phyloP scores from a whole-genome alignment of 1,140 invertebrate genomes.

The Uloborus diversus region DNA sequence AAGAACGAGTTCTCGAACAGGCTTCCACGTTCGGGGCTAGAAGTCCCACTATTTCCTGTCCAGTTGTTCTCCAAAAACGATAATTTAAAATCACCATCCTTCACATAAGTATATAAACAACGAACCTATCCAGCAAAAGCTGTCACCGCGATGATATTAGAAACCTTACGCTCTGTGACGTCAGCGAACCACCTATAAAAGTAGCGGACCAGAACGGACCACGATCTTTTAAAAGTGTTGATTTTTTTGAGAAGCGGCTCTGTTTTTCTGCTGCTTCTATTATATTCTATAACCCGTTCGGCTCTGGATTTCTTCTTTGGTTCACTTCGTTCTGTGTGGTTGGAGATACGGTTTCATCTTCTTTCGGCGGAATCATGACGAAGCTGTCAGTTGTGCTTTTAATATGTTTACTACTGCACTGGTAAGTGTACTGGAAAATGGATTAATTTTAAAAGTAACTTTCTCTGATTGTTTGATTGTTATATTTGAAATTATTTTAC shows the following conservation, averaged over 20 bases:
- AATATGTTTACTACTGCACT: constrained; percentile 9
- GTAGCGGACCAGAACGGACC: constrained; percentile 42
- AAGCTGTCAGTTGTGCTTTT: constrained; percentile 12
- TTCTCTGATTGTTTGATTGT: no score
- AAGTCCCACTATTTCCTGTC: no score
- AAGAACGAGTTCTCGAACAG: no score
- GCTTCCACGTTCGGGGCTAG: no score
- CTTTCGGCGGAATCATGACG: neutral
- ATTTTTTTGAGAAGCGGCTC: constrained; percentile 19
- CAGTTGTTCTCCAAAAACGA: no score
- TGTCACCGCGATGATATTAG: neutral
- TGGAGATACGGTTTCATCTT: neutral
- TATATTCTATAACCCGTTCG: no score
- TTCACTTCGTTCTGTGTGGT: neutral
- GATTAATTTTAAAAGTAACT: no score
- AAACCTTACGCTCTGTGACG: constrained; percentile 8
- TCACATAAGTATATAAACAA: neutral
- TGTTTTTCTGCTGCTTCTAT: constrained; percentile 7
- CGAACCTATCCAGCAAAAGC: neutral
- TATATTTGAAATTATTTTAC: no score
- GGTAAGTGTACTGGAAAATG: constrained; percentile 15
- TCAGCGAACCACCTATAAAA: constrained; percentile 47
- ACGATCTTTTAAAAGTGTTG: constrained; percentile 30
- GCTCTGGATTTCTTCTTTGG: no score
- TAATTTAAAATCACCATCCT: no score